Base-by-base conservation (phyloP, 2,888 invertebrate species). In the Pandemis heparana region DNA sequence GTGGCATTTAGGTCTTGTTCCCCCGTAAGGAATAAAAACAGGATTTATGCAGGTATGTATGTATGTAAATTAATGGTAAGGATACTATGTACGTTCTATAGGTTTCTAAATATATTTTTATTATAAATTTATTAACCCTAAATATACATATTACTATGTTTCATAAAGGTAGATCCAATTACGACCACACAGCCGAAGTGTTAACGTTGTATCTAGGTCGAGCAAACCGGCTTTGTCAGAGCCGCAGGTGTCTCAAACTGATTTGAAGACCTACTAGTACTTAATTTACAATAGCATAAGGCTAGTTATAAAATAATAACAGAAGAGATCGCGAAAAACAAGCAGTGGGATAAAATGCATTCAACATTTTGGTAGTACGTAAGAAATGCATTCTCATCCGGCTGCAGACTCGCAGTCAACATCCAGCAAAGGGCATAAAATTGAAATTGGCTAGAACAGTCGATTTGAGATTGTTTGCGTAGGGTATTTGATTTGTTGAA, bases 401-500 rank as follows among this genome's bases (percentile, higher is more conserved):
- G 77, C 74, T 66, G 60, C 67, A 68, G 78, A 75, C 73, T 74
- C 62, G 60, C 70, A 65, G 78, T 72, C 74, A 71, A 76, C 82
- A 81, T 82, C 83, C 80, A 80, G 83, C 82, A 81, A 80, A 85
- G 84, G 76, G 80, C 85, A 88, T 87, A 88, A 87, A 89, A 88
- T 86, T 89, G 85, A 89, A 90, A 88, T 88, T 87, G 89, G 86
- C 88, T 89, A 85, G 86, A 89, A 88, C 89, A 85, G 89, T 88
- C 87, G 88, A 88, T 89, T 86, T 86, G 84, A 85, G 86, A 89
- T 87, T 88, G 90, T 90, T 90, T 89, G 88, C 87, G 56, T 85
- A 86, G 87, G 87, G 84, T 85, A 88, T 91, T 91, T 91, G 90
- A 90, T 90, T 90, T 89, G 90, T 91, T 87, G 88, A 87, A 89